A percentile compares a stretch with the other conserved stretches of the same genome.
These are phyloP conservation scores for Branchipolynoe longqiensis DNA, from an alignment of 2,888 invertebrate species.

Conservation along the genomic window DNA sequence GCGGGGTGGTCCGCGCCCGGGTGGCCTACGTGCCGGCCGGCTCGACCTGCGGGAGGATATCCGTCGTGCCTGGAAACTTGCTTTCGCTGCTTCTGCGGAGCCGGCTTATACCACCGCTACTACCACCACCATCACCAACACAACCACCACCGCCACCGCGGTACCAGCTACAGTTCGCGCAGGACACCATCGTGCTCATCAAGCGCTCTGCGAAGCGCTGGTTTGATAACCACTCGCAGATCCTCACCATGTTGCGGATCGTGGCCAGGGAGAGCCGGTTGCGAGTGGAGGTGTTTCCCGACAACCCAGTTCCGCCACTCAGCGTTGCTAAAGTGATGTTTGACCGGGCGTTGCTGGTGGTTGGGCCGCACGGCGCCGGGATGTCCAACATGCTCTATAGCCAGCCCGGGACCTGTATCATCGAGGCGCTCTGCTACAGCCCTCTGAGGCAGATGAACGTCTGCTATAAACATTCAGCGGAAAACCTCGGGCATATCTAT, in stretches of 20 bases:
- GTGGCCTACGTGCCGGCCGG: conserved; percentile 26
- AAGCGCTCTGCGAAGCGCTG: conserved; percentile 33
- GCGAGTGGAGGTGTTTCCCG: background rate
- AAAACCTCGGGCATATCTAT: conserved; percentile 16
- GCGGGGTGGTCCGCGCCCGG: background rate
- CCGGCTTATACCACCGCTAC: too few relatives aligned
- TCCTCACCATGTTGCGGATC: background rate
- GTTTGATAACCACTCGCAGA: conserved; percentile 14
- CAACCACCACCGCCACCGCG: too few relatives aligned
- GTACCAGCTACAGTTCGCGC: background rate
- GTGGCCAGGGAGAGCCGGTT: background rate
- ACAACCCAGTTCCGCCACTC: background rate
- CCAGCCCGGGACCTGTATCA: conserved; percentile 26
- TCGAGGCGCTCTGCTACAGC: conserved; percentile 25
- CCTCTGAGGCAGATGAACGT: background rate
- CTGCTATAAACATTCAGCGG: conserved; percentile 25
- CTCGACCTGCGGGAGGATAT: conserved; percentile 1
- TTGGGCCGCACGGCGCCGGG: conserved; percentile 42
- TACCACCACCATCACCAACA: too few relatives aligned
- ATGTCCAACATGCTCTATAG: conserved; percentile 8
- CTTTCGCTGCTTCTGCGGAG: background rate
- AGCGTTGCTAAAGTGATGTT: background rate
- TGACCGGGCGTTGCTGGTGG: background rate
- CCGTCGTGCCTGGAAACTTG: background rate
- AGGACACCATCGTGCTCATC: conserved; percentile 31